These are phyloP conservation scores for Brachyistius frenatus DNA, from an alignment of 2,113 vertebrate species.

Conservation along the genomic window DNA sequence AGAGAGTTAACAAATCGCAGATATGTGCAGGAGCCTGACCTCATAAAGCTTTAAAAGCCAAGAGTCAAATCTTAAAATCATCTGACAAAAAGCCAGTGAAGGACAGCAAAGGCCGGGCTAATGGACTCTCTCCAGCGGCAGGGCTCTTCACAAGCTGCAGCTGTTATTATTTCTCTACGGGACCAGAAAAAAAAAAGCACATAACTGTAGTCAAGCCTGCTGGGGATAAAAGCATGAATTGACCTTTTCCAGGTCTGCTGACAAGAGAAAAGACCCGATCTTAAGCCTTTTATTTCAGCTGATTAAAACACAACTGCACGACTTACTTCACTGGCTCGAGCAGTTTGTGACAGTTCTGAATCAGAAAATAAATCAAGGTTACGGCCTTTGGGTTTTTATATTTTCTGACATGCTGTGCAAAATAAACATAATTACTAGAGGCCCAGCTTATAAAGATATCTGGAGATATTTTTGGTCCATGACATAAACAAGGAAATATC, in stretches of 20 bases:
- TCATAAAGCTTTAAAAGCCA: background rate
- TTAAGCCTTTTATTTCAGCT: background rate
- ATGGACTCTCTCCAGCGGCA: background rate
- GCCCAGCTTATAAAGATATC: background rate
- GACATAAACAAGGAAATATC: background rate
- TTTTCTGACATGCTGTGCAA: background rate
- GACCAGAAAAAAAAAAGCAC: background rate
- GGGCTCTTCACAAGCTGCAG: background rate
- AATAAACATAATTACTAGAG: background rate
- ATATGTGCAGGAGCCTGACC: background rate
- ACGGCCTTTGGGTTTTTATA: background rate
- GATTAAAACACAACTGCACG: constrained; percentile 4
- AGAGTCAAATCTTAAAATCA: background rate
- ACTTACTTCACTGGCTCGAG: background rate
- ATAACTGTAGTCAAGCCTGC: background rate
- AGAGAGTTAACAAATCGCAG: background rate
- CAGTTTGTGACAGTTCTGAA: background rate
- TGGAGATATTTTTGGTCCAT: background rate
- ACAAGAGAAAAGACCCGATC: constrained; percentile 11
- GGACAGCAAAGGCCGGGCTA: accelerated
- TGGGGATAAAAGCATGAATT: background rate
- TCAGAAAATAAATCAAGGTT: background rate
- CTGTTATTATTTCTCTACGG: background rate
- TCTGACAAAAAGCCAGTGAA: background rate
- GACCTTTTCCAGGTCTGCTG: background rate